Percentiles rank a stretch among this genome's conserved stretches.
These are phyloP conservation scores for Drosophila kambysellisi DNA, from an alignment of 2,888 invertebrate genomes.

Conservation along the genomic window DNA sequence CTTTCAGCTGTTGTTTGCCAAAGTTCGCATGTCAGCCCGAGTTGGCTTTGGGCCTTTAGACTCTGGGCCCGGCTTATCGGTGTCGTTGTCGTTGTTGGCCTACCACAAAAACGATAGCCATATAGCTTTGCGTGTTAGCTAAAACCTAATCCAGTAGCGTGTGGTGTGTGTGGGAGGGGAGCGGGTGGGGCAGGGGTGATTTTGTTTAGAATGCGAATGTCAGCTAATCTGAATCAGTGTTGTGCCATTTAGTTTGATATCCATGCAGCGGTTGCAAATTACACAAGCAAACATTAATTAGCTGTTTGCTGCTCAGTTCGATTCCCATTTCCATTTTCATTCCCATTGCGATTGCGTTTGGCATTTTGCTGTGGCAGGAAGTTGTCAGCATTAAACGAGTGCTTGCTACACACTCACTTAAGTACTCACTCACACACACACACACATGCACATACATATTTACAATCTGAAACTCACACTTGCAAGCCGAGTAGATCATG, in stretches of 20 bases:
- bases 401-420: constrained; percentile 46
- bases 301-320: constrained; percentile 12
- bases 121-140: constrained; percentile 76
- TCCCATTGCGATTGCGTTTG: constrained; percentile 28
- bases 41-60: constrained; percentile 6
- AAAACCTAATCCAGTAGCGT: constrained; percentile 71
- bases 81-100: constrained; percentile 54
- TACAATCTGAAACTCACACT: constrained; percentile 25
- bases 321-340: constrained; percentile 17
- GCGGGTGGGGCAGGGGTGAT: neutral
- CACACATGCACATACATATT: constrained; percentile 14
- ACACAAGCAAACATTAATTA: constrained; percentile 60
- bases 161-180: neutral
- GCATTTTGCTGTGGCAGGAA: constrained; percentile 63
- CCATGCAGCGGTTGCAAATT: constrained; percentile 47
- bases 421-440: constrained; percentile 25
- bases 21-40: constrained; percentile 58
- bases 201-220: constrained; percentile 50
- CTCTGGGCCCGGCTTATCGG: constrained; percentile 61
- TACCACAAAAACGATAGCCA: constrained; percentile 46
- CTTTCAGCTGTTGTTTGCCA: constrained; percentile 29
- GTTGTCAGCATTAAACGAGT: constrained; percentile 72
- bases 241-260: constrained; percentile 57
- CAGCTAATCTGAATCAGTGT: constrained; percentile 65
- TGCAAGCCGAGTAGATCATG: constrained; percentile 70